Evolutionary conservation across 2,797 vertebrate species (phyloP).

Genomic region (Cossypha heuglini): DNA sequence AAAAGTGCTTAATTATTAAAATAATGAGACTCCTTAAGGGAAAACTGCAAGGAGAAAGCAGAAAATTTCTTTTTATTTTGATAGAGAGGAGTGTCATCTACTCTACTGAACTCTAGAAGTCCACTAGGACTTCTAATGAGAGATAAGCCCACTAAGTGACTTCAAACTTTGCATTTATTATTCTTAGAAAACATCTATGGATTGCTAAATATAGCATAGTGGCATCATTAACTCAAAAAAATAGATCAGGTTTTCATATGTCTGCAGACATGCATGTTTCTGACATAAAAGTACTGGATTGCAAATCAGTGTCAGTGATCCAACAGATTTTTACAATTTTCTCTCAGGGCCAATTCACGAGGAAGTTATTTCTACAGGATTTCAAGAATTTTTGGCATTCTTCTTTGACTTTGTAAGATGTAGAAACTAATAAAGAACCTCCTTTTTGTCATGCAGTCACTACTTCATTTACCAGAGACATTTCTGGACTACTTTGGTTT

Average conservation of each 20-base stretch:
- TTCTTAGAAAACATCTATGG: not conserved
- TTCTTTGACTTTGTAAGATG: not conserved
- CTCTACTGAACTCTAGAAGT: not conserved
- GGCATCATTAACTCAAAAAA: not conserved
- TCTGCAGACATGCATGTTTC: not conserved
- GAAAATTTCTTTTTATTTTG: not conserved
- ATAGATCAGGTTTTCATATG: not conserved
- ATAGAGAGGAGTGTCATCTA: not conserved
- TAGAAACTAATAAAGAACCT: not conserved
- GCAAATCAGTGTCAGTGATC: not conserved
- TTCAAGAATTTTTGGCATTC: not conserved
- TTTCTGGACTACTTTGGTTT: not conserved
- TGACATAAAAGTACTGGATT: not conserved
- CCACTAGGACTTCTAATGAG: not conserved
- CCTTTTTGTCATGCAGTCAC: not conserved
- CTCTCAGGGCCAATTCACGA: not conserved
- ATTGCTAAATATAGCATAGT: not conserved
- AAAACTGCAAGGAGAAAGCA: not conserved
- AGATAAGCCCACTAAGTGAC: not conserved
- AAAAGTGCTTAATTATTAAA: slow-evolving; percentile 20
- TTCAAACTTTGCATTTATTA: not conserved
- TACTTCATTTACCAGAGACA: not conserved
- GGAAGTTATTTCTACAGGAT: not conserved
- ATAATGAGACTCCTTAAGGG: slow-evolving; percentile 7
- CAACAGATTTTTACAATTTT: not conserved